Conservation (phyloP, 2,797 vertebrate genomes). For the Aeoliscus strigatus region DNA sequence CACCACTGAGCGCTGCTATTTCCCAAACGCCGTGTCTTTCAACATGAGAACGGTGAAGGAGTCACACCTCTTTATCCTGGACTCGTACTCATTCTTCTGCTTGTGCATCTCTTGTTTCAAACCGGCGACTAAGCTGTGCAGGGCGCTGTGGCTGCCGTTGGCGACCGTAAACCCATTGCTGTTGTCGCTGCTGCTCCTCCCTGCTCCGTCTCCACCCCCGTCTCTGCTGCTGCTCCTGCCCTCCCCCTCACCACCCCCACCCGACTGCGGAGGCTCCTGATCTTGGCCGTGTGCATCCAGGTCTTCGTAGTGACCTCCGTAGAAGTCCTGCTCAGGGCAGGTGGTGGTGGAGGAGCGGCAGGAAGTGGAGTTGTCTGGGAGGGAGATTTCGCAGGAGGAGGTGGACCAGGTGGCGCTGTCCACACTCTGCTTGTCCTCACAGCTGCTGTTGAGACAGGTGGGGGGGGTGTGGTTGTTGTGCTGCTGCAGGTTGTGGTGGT, state of each 20-base stretch:
- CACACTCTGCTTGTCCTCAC: slow-evolving; percentile 95
- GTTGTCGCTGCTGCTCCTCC: slow-evolving; percentile 78
- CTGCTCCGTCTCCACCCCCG: slow-evolving; percentile 40
- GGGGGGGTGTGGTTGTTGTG: slow-evolving; percentile 48
- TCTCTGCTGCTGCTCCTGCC: slow-evolving; percentile 40
- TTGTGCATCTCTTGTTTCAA: slow-evolving; percentile 97
- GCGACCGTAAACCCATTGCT: slow-evolving; percentile 80
- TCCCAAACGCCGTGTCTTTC: too few species aligned
- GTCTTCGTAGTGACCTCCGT: slow-evolving; percentile 82
- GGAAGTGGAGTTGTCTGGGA: slow-evolving; percentile 92
- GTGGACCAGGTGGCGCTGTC: slow-evolving; percentile 99
- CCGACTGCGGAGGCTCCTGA: slow-evolving; percentile 72
- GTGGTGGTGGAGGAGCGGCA: slow-evolving; percentile 97
- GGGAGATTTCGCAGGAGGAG: slow-evolving; percentile 95
- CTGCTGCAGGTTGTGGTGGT: slow-evolving; percentile 71
- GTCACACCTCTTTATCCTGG: slow-evolving; percentile 89
- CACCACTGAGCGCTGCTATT: too few species aligned
- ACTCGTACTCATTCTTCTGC: slow-evolving; percentile 93
- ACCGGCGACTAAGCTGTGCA: slow-evolving; percentile 93
- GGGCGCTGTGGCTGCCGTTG: slow-evolving; percentile 84
- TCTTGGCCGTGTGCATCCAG: slow-evolving; percentile 78
- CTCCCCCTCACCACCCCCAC: slow-evolving; percentile 30
- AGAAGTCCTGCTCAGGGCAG: slow-evolving; percentile 95
- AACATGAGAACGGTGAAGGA: too few species aligned
- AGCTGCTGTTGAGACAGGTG: slow-evolving; percentile 69